Evolutionary conservation across 2,113 vertebrate species (phyloP).

Genomic region (Murina feae): DNA sequence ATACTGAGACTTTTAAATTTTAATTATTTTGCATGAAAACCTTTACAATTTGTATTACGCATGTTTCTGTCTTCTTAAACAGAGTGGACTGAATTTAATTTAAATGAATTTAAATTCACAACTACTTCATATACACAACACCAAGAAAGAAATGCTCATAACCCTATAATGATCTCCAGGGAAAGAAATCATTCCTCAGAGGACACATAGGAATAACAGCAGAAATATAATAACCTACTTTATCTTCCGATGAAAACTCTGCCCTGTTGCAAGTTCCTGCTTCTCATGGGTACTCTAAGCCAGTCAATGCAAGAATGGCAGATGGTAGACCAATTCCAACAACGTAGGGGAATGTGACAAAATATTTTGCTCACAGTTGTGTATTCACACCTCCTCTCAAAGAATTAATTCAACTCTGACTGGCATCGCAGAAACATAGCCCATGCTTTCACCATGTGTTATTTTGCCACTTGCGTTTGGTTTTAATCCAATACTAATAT

Average conservation of each 20-base stretch:
- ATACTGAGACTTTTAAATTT: not conserved
- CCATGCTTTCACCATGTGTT: constrained; percentile 69
- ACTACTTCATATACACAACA: not conserved
- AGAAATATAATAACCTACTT: not conserved
- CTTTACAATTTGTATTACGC: not conserved
- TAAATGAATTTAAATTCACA: constrained; percentile 19
- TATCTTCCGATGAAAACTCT: not conserved
- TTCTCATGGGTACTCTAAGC: constrained; percentile 26
- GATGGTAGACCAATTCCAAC: constrained; percentile 66
- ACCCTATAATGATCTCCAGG: not conserved
- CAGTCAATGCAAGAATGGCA: constrained; percentile 63
- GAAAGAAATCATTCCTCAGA: not conserved
- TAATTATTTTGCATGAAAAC: constrained; percentile 22
- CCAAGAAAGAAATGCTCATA: not conserved
- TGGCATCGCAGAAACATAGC: constrained; percentile 60
- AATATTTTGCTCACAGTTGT: constrained; percentile 77
- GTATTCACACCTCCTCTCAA: constrained; percentile 73
- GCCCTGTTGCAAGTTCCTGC: constrained; percentile 34
- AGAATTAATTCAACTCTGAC: constrained; percentile 66
- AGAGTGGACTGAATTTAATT: not conserved
- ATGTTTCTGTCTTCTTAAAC: constrained; percentile 31
- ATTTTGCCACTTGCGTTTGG: constrained; percentile 63
- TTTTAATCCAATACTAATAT: constrained; percentile 67
- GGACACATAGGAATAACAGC: not conserved
- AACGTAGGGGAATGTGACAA: constrained; percentile 67